These are phyloP conservation scores for Sceloporus tristichus DNA, from an alignment of 2,113 vertebrate genomes.

Conservation along the genomic window DNA sequence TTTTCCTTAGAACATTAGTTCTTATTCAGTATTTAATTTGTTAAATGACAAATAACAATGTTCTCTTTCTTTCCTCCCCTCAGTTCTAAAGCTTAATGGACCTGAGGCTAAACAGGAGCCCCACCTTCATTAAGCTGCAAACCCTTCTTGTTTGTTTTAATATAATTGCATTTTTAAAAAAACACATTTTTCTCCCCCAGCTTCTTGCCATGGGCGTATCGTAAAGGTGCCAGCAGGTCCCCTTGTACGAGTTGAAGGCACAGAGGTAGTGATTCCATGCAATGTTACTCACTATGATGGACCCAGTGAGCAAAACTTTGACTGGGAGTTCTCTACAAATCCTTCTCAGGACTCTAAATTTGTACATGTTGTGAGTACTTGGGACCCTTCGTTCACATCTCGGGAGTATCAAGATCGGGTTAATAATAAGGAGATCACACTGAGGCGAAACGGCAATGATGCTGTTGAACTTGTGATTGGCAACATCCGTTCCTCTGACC, in stretches of 20 bases:
- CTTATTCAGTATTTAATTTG: background rate
- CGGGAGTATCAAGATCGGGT: conserved; percentile 80
- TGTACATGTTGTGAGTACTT: conserved; percentile 88
- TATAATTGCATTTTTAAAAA: background rate
- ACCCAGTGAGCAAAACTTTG: conserved; percentile 93
- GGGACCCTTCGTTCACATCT: conserved; percentile 85
- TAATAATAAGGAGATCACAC: conserved; percentile 77
- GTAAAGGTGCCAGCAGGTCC: conserved; percentile 88
- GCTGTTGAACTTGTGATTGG: conserved; percentile 87
- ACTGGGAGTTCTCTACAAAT: conserved; percentile 84
- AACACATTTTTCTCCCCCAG: conserved; percentile 64
- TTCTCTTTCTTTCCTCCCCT: background rate
- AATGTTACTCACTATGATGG: conserved; percentile 89
- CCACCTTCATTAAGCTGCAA: too few relatives aligned
- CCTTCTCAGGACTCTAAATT: background rate
- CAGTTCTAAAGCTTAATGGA: background rate
- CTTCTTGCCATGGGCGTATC: conserved; percentile 81
- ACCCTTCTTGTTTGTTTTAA: background rate
- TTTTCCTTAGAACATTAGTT: background rate
- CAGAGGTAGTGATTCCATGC: conserved; percentile 87
- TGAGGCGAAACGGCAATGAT: conserved; percentile 82
- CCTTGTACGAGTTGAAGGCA: conserved; percentile 87
- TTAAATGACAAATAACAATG: too few relatives aligned
- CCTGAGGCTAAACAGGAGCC: too few relatives aligned
- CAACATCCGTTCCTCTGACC: conserved; percentile 80